Base-by-base conservation (phyloP, 2,888 invertebrate genomes). In the Lottia scabra region DNA sequence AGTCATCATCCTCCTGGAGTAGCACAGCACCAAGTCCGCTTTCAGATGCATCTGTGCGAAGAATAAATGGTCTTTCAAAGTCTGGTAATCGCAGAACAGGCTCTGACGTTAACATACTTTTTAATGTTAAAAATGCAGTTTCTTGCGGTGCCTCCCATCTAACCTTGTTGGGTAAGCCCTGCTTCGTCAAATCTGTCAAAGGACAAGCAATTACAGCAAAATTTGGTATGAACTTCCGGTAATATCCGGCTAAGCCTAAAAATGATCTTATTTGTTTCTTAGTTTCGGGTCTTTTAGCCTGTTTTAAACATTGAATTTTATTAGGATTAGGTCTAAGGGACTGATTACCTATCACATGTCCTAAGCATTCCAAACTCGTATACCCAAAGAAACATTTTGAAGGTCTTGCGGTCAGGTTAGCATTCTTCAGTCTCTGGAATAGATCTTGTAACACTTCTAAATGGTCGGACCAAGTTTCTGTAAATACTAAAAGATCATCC, bases 401-500 rank as follows among this genome's bases (percentile, higher is more conserved):
- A 43, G 73, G 76, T 66, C 48, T 73, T 5, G 71, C 68, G 2
- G 68, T 75, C 5, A 78, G 27, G 8, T 46, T 30, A 10, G 66
- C 64, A 3, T 65, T 16, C 27, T 65, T 13, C 6, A 75, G 48
- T 19, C 74, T 26, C 5, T 56, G 30, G n/a, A 76, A 71, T 13
- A 76, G 15, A 19, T 70, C 63, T 15, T 63, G 30, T 16, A 77
- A 48, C 16, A 64, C 43, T 5, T 30, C 6, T 10, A 78, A 8
- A 63, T 77, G 73, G 16, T 76, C 73, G 23, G 65, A 63, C 48
- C 63, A 71, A 12, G 73, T 71, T 19, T 38, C 63, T 12, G 73
- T 75, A 63, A 70, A 63, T 26, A 75, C 67, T 1, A 73, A 19
- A 0, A 77, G 66, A 70, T 78, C 72, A 67, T 78, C 72, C 10